phyloP scores from a whole-genome alignment of 2,113 vertebrate genomes.

The Emydocephalus ijimae region DNA sequence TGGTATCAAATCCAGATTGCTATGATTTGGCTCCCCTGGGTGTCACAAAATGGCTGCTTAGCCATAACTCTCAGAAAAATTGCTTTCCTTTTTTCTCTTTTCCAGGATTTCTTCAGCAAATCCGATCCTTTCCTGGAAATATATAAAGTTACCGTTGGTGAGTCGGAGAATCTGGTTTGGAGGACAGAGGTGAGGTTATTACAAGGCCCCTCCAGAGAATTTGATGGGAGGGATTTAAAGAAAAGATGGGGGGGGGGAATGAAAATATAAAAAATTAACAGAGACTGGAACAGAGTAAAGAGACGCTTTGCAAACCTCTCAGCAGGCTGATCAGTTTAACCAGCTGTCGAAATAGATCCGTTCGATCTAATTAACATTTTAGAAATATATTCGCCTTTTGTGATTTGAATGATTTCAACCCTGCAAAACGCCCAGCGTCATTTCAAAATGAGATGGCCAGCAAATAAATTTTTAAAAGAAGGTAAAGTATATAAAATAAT shows the following conservation, averaged over 20 bases:
- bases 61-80: not conserved
- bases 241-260: not conserved
- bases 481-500: no score
- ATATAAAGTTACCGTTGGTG: slow-evolving; percentile 56
- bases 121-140: slow-evolving; percentile 71
- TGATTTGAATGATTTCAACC: no score
- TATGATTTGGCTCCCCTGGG: not conserved
- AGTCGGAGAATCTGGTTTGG: slow-evolving; percentile 60
- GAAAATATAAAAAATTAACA: not conserved
- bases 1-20: not conserved
- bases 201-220: not conserved
- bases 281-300: not conserved
- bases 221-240: not conserved
- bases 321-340: not conserved
- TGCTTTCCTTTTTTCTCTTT: not conserved
- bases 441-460: no score
- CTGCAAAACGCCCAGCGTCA: no score
- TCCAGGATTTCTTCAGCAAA: slow-evolving; percentile 69
- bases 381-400: no score
- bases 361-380: no score
- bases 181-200: slow-evolving; percentile 58
- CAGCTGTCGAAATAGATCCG: not conserved
- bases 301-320: not conserved
- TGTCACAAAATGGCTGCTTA: not conserved
- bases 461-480: no score